Percentiles rank a stretch among this genome's conserved stretches.
Conservation (phyloP, 2,797 vertebrate species). For the Hafferia zeledoni region DNA sequence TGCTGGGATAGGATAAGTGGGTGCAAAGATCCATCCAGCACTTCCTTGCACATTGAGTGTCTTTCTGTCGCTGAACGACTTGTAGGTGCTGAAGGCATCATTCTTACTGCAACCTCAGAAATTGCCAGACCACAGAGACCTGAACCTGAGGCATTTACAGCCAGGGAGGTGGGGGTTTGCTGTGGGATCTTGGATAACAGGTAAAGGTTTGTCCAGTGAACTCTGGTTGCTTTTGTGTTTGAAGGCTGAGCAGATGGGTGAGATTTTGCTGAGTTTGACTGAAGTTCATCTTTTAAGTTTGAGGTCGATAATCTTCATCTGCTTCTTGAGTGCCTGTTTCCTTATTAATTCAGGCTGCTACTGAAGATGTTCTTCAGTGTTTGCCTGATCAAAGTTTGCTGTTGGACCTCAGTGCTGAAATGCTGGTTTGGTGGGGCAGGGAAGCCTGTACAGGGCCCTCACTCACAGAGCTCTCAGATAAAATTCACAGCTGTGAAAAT, state of each 20-base stretch:
- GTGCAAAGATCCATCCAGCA: not conserved
- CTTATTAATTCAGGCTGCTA: not conserved
- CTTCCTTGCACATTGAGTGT: not conserved
- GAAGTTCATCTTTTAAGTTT: not conserved
- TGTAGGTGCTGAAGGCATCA: not conserved
- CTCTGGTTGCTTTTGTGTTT: not conserved
- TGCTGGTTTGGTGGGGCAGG: not conserved
- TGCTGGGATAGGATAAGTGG: not conserved
- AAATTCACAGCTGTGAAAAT: not conserved
- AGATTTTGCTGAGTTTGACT: not conserved
- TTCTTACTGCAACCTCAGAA: not conserved
- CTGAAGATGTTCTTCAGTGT: not conserved
- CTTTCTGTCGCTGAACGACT: not conserved
- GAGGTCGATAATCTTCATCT: not conserved
- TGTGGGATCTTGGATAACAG: fast-evolving
- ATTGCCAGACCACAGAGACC: not conserved
- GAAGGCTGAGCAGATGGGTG: not conserved
- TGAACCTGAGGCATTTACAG: not conserved
- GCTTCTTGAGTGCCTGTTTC: not conserved
- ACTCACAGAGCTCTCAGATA: not conserved
- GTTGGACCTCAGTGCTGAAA: not conserved
- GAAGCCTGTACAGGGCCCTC: not conserved
- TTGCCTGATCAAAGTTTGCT: not conserved
- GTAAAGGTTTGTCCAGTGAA: not conserved
- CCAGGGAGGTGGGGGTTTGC: not conserved